phyloP scores from a whole-genome alignment of 2,888 invertebrate genomes.

The Hofmannophila pseudospretella region DNA sequence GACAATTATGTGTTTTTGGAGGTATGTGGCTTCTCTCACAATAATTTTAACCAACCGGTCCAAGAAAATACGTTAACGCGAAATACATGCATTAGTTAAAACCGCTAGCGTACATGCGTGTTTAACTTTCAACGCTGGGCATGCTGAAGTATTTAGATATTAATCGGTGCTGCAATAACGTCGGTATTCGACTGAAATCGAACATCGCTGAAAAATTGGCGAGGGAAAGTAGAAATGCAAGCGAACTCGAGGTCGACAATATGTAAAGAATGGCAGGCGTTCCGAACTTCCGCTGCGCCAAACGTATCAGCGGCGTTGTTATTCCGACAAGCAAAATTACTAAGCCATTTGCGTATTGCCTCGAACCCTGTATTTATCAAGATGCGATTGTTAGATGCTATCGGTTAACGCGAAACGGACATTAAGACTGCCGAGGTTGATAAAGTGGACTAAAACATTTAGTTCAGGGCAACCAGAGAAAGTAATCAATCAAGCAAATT shows the following conservation, averaged over 20 bases:
- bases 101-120: slow-evolving; percentile 7
- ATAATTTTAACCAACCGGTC: neutral
- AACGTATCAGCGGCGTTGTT: slow-evolving; percentile 14
- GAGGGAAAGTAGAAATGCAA: slow-evolving; percentile 39
- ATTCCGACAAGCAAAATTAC: slow-evolving; percentile 8
- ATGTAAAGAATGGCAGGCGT: slow-evolving; percentile 29
- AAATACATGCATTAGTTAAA: slow-evolving; percentile 3
- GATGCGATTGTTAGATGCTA: slow-evolving; percentile 10
- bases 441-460: neutral
- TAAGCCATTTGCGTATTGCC: slow-evolving; percentile 8
- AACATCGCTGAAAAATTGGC: slow-evolving; percentile 17
- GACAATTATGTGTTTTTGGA: slow-evolving; percentile 24
- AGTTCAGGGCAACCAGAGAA: too few relatives aligned
- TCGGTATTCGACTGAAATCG: slow-evolving; percentile 15
- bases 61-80: neutral
- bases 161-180: slow-evolving; percentile 7
- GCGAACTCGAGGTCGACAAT: slow-evolving; percentile 10
- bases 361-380: slow-evolving; percentile 5
- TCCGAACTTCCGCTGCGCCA: slow-evolving; percentile 31
- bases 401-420: slow-evolving; percentile 10
- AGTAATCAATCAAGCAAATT: too few relatives aligned
- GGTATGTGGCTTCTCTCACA: slow-evolving; percentile 1
- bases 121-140: slow-evolving; percentile 8
- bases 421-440: slow-evolving; percentile 8
- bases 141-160: slow-evolving; percentile 9